Conservation (phyloP, 2,888 invertebrate genomes). For the Caenorhabditis japonica region DNA sequence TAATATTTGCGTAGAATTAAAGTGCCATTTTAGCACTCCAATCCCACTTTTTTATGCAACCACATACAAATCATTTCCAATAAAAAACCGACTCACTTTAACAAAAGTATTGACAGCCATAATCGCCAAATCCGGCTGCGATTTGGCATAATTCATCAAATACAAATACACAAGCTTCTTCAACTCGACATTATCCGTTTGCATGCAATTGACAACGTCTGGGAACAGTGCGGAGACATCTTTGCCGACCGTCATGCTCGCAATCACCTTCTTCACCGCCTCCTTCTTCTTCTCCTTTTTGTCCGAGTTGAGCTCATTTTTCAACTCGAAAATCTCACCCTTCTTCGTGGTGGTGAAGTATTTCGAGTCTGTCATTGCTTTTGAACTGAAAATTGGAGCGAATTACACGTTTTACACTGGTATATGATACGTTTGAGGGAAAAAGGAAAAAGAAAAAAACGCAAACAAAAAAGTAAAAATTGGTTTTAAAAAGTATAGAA, state of each 20-base stretch:
- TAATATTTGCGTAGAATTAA: too few relatives aligned
- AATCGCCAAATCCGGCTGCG: slow-evolving; percentile 99
- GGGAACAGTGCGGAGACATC: slow-evolving; percentile 97
- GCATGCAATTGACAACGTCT: slow-evolving; percentile 99
- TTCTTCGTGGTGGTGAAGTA: slow-evolving; percentile 99
- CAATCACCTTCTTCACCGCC: slow-evolving; percentile 99
- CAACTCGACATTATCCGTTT: slow-evolving; percentile 97
- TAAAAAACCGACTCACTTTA: too few relatives aligned
- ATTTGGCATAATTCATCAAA: slow-evolving; percentile 99
- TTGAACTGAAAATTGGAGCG: not conserved
- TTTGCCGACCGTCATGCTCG: slow-evolving; percentile 99
- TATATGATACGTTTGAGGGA: not conserved
- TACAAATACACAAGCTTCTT: slow-evolving; percentile 98
- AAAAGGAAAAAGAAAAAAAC: slow-evolving; percentile 2
- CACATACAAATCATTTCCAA: too few relatives aligned
- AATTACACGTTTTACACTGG: too few relatives aligned
- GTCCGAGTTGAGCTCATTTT: slow-evolving; percentile 98
- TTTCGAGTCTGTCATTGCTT: slow-evolving; percentile 96
- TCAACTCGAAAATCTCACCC: slow-evolving; percentile 97
- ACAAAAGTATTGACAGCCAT: slow-evolving; percentile 99
- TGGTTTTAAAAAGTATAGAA: too few relatives aligned
- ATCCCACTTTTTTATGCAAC: too few relatives aligned
- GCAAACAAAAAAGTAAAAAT: not conserved
- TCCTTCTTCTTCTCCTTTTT: slow-evolving; percentile 99
- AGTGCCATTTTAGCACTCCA: too few relatives aligned